Base-by-base conservation (phyloP, 2,113 vertebrate species). In the Lutjanus erythropterus region DNA sequence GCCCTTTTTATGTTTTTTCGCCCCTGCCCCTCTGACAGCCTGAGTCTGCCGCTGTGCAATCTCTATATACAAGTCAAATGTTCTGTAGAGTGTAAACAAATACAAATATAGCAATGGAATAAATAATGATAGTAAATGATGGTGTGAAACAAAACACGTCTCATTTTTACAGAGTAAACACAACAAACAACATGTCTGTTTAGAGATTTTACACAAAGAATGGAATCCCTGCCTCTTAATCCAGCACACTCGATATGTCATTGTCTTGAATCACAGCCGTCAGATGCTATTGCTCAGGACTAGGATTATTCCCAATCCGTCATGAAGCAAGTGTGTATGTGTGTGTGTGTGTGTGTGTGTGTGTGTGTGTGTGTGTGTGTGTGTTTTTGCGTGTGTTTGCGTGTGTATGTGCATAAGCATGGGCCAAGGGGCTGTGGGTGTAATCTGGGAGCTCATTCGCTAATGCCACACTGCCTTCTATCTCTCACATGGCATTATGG, bases 291-390 rank as follows among this genome's bases (percentile, higher is more conserved):
- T 81, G 85, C 77, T 88, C 76, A 61, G 37, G 66, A 89, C 49
- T 55, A 81, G 89, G 92, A 94, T 93, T 92, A 93, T 71, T 78
- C 59, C 58, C 90, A 92, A 90, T 92, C 89, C 82, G 72, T 89
- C 81, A 87, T 76, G 68, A 84, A 83, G 71, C 41, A 78, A 83
- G 39, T 77, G 72, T 56, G 70, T 80, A 58, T 75, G 41, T 44
- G 46, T 71, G 47, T 77, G 67, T 76, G 50, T 73, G 53, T 73
- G 44, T 53, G 50, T 50, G 39, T 41, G 39, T 41, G 52, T 23
- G 42, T 64, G 82, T 65, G 50, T 46, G 18, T 47, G 46, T 47
- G 46, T 21, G 19, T 21, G 52, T 52, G 33, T 33, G 21, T 65
- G 67, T 80, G n/a, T n/a, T n/a, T n/a, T n/a, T 35, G 33, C 33